Base-by-base conservation (phyloP, 2,797 vertebrate genomes). In the Holocentrus rufus region DNA sequence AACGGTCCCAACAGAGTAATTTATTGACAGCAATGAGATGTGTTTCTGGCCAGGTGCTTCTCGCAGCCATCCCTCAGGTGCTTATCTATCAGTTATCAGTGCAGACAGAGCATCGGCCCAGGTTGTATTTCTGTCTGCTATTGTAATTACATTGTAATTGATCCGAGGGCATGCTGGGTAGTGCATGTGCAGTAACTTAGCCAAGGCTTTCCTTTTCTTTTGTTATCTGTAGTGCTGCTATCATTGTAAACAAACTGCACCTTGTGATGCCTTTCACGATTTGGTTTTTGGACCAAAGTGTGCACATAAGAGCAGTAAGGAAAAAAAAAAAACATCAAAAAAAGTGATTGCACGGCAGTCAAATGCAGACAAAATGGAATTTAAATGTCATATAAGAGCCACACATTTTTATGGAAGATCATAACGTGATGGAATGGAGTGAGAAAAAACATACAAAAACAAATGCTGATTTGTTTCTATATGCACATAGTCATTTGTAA, bases 111-210 rank as follows among this genome's bases (percentile, higher is more conserved):
- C 84, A 74, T 80, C 80, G 88, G 77, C 85, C 85, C 83, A 76
- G 89, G 81, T 86, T 88, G 84, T 91, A 90, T 90, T 90, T 92
- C 90, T 92, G 90, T 91, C 88, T 90, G 87, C 91, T 84, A 87
- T 90, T 91, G 92, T 91, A 91, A 93, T 92, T 90, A 88, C 90
- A 90, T 93, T 90, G 89, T 89, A 91, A 93, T 91, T 91, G 90
- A 92, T 92, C 87, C 76, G 61, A 53, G 82, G 77, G 67, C 74
- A 82, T 75, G 77, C 69, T 72, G 76, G 85, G 75, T 72, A 71
- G 52, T 65, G 79, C 72, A 70, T 75, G 18, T 58, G 89, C 87
- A 81, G 71, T 82, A 87, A 87, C 82, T 89, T 85, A 80, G 69
- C 64, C 69, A 65, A 49, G 69, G 66, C 64, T 84, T 78, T 78